Conservation (phyloP, 37 sponge, comb jelly and placozoan genomes). For the Dysidea cf. avara region DNA sequence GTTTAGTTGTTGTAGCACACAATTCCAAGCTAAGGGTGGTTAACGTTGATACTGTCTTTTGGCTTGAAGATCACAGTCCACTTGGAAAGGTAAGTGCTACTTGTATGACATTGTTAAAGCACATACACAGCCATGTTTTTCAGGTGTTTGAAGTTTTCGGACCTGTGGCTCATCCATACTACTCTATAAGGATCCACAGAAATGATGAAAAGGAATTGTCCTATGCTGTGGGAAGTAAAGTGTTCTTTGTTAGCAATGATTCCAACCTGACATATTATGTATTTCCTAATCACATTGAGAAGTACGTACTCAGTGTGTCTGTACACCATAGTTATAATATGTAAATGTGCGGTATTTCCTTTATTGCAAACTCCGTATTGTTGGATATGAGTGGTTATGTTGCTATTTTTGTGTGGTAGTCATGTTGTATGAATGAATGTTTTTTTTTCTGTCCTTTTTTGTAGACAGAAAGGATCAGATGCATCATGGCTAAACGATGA, state of each 20-base stretch:
- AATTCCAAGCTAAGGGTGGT: no score
- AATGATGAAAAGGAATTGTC: conserved; percentile 18
- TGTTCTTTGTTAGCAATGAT: conserved; percentile 31
- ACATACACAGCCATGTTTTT: background rate
- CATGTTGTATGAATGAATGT: no score
- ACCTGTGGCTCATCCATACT: conserved; percentile 66
- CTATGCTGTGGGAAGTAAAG: conserved; percentile 10
- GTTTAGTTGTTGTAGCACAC: no score
- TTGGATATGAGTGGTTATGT: no score
- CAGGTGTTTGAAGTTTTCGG: conserved; percentile 77
- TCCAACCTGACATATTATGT: conserved; percentile 47
- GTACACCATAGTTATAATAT: no score
- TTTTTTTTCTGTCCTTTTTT: background rate
- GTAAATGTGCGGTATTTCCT: no score
- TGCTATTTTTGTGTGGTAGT: no score
- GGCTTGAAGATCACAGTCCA: conserved; percentile 30
- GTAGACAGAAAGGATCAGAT: conserved; percentile 66
- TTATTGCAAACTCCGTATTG: no score
- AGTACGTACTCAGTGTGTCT: no score
- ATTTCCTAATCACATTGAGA: conserved; percentile 42
- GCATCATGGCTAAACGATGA: conserved; percentile 74
- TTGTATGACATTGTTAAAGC: background rate
- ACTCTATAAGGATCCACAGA: conserved; percentile 34
- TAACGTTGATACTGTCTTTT: conserved; percentile 72
- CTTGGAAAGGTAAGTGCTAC: conserved; percentile 20